Evolutionary conservation across 2,113 vertebrate genomes (phyloP).

Genomic region (Dicaeum eximium): DNA sequence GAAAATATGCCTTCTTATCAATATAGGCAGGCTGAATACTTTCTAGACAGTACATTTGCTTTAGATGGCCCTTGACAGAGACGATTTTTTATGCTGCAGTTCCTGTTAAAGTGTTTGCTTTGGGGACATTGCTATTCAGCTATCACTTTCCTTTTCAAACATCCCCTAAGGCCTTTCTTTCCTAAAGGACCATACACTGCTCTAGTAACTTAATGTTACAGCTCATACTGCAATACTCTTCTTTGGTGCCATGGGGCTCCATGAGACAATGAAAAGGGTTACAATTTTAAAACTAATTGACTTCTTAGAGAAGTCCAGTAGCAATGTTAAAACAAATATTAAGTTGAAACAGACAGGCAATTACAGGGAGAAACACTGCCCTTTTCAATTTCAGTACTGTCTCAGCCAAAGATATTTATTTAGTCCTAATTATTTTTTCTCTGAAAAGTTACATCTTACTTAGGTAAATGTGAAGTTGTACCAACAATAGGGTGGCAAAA

Average conservation of each 20-base stretch:
- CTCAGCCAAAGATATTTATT: not conserved
- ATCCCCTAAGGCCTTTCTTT: constrained; percentile 27
- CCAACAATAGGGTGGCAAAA: not conserved
- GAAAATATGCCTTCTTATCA: not conserved
- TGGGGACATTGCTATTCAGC: not conserved
- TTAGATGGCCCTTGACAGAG: constrained; percentile 9
- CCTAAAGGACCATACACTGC: constrained; percentile 28
- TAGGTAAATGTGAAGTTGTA: not conserved
- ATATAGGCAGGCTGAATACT: not conserved
- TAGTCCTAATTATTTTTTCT: not conserved
- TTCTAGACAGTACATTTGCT: not conserved
- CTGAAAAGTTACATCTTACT: not conserved
- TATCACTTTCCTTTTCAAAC: constrained; percentile 33
- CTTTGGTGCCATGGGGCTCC: not conserved
- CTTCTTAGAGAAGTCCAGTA: not conserved
- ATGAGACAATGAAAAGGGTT: constrained; percentile 4
- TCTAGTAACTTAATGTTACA: constrained; percentile 41
- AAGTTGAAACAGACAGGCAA: not conserved
- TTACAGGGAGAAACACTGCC: not conserved
- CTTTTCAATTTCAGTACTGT: not conserved
- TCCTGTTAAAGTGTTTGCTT: constrained; percentile 49
- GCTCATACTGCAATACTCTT: not conserved
- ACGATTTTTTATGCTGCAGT: constrained; percentile 23
- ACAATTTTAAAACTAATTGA: constrained; percentile 59
- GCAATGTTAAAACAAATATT: not conserved